A percentile compares a stretch with the other conserved stretches of the same genome.
Evolutionary conservation across 2,113 vertebrate species (phyloP).

Genomic region (Corythornis madagascariensis): DNA sequence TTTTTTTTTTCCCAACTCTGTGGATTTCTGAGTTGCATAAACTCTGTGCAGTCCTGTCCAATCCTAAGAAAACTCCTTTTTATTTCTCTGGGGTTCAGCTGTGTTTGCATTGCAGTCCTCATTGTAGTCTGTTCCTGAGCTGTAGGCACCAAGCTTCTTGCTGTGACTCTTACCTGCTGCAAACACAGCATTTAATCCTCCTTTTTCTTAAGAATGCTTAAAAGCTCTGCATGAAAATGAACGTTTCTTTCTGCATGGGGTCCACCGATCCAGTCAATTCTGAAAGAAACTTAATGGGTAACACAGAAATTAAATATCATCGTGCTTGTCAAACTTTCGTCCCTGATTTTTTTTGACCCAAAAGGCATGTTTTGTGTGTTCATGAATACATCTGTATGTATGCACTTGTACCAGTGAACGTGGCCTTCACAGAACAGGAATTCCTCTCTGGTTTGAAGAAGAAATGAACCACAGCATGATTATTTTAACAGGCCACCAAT

Average conservation of each 20-base stretch:
- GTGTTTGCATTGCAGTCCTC: not conserved
- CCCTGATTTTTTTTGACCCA: not conserved
- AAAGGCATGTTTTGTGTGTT: not conserved
- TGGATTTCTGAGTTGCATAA: not conserved
- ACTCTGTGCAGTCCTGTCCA: not conserved
- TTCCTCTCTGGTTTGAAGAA: not conserved
- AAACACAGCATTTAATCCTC: not conserved
- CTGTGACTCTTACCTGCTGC: not conserved
- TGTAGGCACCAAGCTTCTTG: not conserved
- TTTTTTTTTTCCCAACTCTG: not conserved
- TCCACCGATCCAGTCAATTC: not conserved
- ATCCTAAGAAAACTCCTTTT: not conserved
- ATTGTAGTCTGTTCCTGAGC: not conserved
- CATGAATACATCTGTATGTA: rapidly evolving
- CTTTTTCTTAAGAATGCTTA: not conserved
- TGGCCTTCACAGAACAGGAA: not conserved
- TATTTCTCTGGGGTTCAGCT: not conserved
- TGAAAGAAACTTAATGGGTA: not conserved
- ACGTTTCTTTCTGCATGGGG: not conserved
- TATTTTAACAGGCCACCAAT: not conserved
- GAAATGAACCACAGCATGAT: not conserved
- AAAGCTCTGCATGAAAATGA: not conserved
- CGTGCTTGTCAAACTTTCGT: not conserved
- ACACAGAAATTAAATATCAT: not conserved
- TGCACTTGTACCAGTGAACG: not conserved